A percentile compares a stretch with the other conserved stretches of the same genome.
These are phyloP conservation scores for Trachythela sp. DNA, from an alignment of 64 coral and sea anemone genomes.

Conservation along the genomic window DNA sequence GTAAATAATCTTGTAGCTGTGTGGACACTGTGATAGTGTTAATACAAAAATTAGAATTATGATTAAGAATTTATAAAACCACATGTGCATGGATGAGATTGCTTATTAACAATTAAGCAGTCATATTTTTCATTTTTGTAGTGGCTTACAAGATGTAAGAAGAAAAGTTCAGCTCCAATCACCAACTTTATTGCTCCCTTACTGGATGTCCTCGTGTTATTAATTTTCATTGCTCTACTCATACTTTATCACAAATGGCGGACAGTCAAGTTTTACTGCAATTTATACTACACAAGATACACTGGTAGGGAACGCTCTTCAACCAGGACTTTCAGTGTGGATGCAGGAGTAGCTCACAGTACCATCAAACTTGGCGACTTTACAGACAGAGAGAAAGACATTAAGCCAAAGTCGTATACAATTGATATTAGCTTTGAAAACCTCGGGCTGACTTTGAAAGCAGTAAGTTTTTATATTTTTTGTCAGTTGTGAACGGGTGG, in stretches of 20 bases:
- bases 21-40: too few relatives aligned
- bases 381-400: background rate
- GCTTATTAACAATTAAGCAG: background rate
- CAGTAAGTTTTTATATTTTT: background rate
- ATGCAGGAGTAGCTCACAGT: background rate
- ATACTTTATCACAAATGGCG: background rate
- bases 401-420: background rate
- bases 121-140: too few relatives aligned
- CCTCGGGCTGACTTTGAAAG: background rate
- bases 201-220: background rate
- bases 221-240: background rate
- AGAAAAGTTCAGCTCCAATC: background rate
- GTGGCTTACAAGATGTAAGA: background rate
- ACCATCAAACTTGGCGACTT: background rate
- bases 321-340: background rate
- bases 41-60: too few relatives aligned
- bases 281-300: background rate
- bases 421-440: constrained; percentile 3
- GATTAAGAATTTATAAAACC: too few relatives aligned
- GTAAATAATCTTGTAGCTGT: too few relatives aligned
- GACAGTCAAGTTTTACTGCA: background rate
- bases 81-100: background rate
- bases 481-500: background rate
- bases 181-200: background rate
- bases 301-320: background rate